Evolutionary conservation across 1,140 invertebrate species (phyloP).

Genomic region (Calosoma granatense): DNA sequence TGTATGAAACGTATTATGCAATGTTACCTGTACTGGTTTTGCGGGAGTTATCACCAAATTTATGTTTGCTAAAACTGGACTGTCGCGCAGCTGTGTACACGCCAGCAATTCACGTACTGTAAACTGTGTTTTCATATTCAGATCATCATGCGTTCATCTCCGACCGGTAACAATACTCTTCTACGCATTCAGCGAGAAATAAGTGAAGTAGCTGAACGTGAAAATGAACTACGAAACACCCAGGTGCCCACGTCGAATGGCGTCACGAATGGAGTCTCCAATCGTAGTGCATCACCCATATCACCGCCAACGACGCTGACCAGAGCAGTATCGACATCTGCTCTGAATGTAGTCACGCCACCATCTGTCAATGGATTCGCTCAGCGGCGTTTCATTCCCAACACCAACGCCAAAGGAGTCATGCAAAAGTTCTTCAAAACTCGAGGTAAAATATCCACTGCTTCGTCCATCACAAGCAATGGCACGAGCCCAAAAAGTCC

Average conservation of each 20-base stretch:
- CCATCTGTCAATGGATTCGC: neutral
- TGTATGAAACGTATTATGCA: no score
- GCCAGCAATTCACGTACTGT: no score
- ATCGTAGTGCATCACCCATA: neutral
- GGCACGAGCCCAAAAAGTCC: neutral
- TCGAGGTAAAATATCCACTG: slow-evolving; percentile 23
- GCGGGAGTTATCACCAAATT: no score
- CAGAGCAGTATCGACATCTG: neutral
- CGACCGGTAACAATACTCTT: slow-evolving; percentile 23
- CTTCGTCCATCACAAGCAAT: neutral
- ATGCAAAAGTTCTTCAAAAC: slow-evolving; percentile 34
- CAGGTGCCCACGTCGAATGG: neutral
- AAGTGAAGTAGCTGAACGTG: slow-evolving; percentile 27
- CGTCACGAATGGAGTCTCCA: neutral
- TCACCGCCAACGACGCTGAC: neutral
- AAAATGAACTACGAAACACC: slow-evolving; percentile 25
- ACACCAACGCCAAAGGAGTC: slow-evolving; percentile 26
- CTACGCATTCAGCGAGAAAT: slow-evolving; percentile 33
- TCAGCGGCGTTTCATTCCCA: slow-evolving; percentile 15
- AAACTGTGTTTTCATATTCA: no score
- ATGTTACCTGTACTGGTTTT: no score
- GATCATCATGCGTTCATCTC: slow-evolving; percentile 4
- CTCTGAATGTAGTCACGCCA: neutral
- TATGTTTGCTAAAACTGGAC: no score
- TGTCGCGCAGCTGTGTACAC: no score